Percentiles rank a stretch among this genome's conserved stretches.
Conservation (phyloP, 53 echinoderm and acorn worm species). For the Actinopyga echinites region DNA sequence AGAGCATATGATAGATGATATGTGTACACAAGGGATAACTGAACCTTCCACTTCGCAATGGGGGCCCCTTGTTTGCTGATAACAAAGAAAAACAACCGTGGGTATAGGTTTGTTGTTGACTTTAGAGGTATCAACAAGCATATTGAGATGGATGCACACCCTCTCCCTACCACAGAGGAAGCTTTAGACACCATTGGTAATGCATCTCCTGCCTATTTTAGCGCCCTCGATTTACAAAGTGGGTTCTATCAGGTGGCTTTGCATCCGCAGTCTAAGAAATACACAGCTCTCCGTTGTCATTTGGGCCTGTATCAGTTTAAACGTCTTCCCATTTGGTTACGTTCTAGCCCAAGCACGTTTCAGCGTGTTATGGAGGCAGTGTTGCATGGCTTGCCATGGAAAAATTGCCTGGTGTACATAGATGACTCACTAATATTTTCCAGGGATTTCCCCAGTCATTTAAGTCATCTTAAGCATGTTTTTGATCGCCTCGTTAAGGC, state of each 20-base stretch:
- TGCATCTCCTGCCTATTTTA: slow-evolving; percentile 30
- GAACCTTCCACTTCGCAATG: no score
- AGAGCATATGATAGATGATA: no score
- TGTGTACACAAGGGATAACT: no score
- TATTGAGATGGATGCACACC: slow-evolving; percentile 23
- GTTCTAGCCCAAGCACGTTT: slow-evolving; percentile 33
- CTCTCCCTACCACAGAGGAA: slow-evolving; percentile 51
- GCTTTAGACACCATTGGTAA: background rate
- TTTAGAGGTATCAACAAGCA: slow-evolving; percentile 42
- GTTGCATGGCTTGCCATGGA: slow-evolving; percentile 41
- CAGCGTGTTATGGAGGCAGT: slow-evolving; percentile 48
- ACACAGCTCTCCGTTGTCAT: slow-evolving; percentile 50
- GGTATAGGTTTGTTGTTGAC: slow-evolving; percentile 47
- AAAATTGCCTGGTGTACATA: slow-evolving; percentile 40
- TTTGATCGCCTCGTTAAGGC: background rate
- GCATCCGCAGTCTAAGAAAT: slow-evolving; percentile 33
- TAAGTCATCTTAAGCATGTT: background rate
- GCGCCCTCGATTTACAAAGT: slow-evolving; percentile 49
- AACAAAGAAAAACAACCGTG: no score
- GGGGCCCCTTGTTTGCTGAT: no score
- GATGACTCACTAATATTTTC: slow-evolving; percentile 32
- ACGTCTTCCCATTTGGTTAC: slow-evolving; percentile 42
- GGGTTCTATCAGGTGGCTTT: slow-evolving; percentile 50
- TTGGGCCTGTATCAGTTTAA: slow-evolving; percentile 34
- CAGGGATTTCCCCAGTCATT: background rate